phyloP scores from a whole-genome alignment of 2,888 invertebrate species.

The Unio delphinus region DNA sequence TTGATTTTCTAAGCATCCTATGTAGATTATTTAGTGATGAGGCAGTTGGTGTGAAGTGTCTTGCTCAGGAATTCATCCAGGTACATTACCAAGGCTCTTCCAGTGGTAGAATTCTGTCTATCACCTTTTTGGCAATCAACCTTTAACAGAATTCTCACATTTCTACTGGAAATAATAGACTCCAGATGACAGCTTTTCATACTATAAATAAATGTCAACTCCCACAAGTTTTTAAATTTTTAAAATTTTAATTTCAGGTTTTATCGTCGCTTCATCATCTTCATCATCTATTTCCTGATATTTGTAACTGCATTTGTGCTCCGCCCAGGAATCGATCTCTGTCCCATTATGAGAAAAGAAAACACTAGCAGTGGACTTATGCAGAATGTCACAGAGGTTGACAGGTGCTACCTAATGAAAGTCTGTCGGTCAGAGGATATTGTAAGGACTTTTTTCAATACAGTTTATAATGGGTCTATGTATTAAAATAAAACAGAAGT shows the following conservation, averaged over 20 bases:
- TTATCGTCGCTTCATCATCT: conserved; percentile 91
- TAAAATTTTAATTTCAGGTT: conserved; percentile 77
- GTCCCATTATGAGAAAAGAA: conserved; percentile 30
- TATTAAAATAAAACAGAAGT: not conserved
- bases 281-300: conserved; percentile 90
- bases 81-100: too few relatives aligned
- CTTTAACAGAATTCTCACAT: too few relatives aligned
- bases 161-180: too few relatives aligned
- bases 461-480: not conserved
- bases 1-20: too few relatives aligned
- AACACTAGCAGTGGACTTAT: conserved; percentile 36
- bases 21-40: too few relatives aligned
- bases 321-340: conserved; percentile 77
- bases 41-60: too few relatives aligned
- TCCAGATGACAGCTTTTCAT: not conserved
- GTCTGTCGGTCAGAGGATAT: conserved; percentile 55
- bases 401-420: conserved; percentile 67
- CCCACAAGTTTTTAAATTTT: too few relatives aligned
- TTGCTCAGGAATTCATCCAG: too few relatives aligned
- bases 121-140: too few relatives aligned
- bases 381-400: conserved; percentile 39
- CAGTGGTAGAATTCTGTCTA: too few relatives aligned
- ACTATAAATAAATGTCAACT: too few relatives aligned
- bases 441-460: conserved; percentile 40
- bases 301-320: conserved; percentile 90